Evolutionary conservation across 2,888 invertebrate species (phyloP).

Genomic region (Sclerodermus sp.): DNA sequence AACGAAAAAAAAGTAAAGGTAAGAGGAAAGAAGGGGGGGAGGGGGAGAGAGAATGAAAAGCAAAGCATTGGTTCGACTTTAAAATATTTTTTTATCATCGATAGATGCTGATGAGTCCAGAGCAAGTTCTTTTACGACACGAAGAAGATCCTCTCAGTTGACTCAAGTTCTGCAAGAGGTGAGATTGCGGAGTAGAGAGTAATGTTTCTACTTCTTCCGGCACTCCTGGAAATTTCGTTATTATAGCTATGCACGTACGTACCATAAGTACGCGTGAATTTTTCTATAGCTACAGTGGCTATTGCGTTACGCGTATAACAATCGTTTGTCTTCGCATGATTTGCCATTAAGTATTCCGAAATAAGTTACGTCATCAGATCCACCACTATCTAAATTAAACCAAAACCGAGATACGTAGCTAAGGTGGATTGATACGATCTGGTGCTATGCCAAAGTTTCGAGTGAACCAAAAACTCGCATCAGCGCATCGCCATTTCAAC

Average conservation of each 20-base stretch:
- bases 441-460: constrained; percentile 42
- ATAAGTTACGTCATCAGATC: constrained; percentile 42
- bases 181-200: background rate
- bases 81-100: no score
- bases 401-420: constrained; percentile 37
- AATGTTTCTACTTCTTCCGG: constrained; percentile 3
- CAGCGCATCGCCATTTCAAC: constrained; percentile 36
- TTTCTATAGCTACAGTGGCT: no score
- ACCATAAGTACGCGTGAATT: no score
- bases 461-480: constrained; percentile 41
- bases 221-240: no score
- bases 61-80: no score
- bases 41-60: background rate
- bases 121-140: no score
- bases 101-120: no score
- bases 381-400: constrained; percentile 45
- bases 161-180: no score
- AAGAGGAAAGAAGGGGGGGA: background rate
- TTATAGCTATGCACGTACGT: no score
- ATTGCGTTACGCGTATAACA: no score
- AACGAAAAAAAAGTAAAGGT: constrained; percentile 42
- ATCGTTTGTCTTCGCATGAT: no score
- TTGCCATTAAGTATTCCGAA: constrained; percentile 21
- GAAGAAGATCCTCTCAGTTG: no score
- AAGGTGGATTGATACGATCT: constrained; percentile 42